Conservation (phyloP, 2,797 vertebrate genomes). For the Lithobates sylvaticus region DNA sequence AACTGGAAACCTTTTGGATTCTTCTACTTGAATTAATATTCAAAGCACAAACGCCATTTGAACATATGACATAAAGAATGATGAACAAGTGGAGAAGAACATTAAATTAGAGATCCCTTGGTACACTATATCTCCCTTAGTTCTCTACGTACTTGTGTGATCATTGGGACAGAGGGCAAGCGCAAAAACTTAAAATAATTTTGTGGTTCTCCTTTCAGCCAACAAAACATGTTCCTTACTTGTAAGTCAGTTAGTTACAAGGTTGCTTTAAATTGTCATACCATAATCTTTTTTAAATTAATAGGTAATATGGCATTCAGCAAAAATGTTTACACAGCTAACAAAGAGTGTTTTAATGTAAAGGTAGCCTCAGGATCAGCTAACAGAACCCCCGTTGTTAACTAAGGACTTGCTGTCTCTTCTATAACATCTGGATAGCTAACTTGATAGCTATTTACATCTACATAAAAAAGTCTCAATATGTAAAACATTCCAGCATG, state of each 20-base stretch:
- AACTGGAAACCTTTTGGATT: no score
- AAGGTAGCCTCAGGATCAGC: conserved; percentile 10
- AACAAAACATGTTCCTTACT: no score
- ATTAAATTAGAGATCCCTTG: no score
- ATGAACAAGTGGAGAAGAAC: no score
- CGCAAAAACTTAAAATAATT: no score
- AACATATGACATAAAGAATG: no score
- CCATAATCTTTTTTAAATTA: not conserved
- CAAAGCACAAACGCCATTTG: no score
- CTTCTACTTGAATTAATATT: no score
- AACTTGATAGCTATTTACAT: not conserved
- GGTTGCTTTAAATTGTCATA: not conserved
- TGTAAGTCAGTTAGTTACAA: not conserved
- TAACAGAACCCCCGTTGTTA: not conserved
- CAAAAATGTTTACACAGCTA: conserved; percentile 11
- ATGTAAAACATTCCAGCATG: conserved; percentile 24
- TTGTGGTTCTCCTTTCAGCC: no score
- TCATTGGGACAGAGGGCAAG: no score
- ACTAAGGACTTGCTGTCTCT: not conserved
- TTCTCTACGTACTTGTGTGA: no score
- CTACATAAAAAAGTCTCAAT: conserved; percentile 21
- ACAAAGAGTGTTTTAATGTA: conserved; percentile 1
- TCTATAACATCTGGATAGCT: conserved; percentile 2
- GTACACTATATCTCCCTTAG: no score
- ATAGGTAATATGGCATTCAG: not conserved